Conservation (phyloP, 2,113 vertebrate species). For the Rhea americana region DNA sequence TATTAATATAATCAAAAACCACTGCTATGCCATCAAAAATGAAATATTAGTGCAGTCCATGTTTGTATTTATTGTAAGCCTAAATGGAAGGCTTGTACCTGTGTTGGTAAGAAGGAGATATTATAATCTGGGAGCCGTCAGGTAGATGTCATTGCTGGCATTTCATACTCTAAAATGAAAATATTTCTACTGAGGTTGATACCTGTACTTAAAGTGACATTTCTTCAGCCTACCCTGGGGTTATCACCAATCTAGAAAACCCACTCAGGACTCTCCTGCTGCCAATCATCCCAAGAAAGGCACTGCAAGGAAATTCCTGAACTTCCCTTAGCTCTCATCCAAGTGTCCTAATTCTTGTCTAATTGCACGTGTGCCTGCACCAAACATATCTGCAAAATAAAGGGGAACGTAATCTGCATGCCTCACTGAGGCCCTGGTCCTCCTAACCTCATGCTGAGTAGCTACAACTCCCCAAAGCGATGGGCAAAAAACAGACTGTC, state of each 20-base stretch:
- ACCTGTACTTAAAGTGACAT: conserved; percentile 54
- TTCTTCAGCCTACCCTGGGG: conserved; percentile 39
- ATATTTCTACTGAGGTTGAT: conserved; percentile 39
- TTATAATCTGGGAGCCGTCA: conserved; percentile 39
- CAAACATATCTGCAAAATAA: accelerated
- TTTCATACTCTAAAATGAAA: conserved; percentile 53
- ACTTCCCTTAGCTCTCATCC: not conserved
- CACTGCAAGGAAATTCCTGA: not conserved
- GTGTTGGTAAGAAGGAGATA: conserved; percentile 27
- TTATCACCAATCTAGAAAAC: conserved; percentile 38
- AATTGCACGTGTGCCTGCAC: accelerated
- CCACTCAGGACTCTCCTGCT: not conserved
- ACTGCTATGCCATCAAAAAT: conserved; percentile 44
- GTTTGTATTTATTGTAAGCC: conserved; percentile 51
- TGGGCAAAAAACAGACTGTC: not conserved
- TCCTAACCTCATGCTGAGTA: not conserved
- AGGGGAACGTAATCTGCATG: accelerated
- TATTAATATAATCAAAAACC: conserved; percentile 65
- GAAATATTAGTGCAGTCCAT: conserved; percentile 47
- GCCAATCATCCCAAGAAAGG: not conserved
- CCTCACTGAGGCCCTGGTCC: not conserved
- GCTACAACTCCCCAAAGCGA: accelerated
- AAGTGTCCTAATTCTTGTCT: accelerated
- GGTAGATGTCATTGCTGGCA: conserved; percentile 55
- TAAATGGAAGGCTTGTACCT: conserved; percentile 55